phyloP scores from a whole-genome alignment of 2,888 invertebrate genomes.

The Argynnis bischoffii region DNA sequence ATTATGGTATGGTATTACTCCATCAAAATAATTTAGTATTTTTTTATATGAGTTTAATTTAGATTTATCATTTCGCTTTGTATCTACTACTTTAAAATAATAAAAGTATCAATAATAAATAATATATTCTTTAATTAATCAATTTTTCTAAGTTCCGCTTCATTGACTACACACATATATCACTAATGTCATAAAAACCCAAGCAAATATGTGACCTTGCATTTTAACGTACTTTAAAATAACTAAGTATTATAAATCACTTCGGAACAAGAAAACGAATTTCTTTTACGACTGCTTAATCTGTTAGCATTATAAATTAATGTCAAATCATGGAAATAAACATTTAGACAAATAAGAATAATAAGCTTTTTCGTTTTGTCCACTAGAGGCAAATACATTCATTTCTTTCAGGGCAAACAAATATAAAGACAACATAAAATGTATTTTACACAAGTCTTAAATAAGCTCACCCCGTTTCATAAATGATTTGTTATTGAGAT shows the following conservation, averaged over 20 bases:
- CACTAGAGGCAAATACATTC: too few relatives aligned
- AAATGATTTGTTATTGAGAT: too few relatives aligned
- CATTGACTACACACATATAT: slow-evolving; percentile 22
- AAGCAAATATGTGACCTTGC: slow-evolving; percentile 40
- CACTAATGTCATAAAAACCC: slow-evolving; percentile 22
- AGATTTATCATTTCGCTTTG: too few relatives aligned
- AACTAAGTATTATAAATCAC: slow-evolving; percentile 41
- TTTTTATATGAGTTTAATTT: too few relatives aligned
- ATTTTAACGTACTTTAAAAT: slow-evolving; percentile 33
- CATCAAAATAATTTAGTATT: too few relatives aligned
- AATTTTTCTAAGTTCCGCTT: slow-evolving; percentile 12
- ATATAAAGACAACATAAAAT: too few relatives aligned
- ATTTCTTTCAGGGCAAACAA: too few relatives aligned
- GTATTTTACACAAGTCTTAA: too few relatives aligned
- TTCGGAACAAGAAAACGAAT: slow-evolving; percentile 38
- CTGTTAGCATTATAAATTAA: slow-evolving; percentile 37
- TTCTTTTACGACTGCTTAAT: slow-evolving; percentile 38
- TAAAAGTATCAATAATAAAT: not conserved
- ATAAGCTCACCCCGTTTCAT: too few relatives aligned
- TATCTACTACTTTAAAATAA: not conserved
- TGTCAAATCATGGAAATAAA: slow-evolving; percentile 38
- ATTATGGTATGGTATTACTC: too few relatives aligned
- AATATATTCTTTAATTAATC: not conserved
- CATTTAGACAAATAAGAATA: not conserved
- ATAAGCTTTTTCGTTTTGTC: not conserved